A percentile compares a stretch with the other conserved stretches of the same genome.
These are phyloP conservation scores for Ecliptopera silaceata DNA, from an alignment of 2,888 invertebrate genomes.

Conservation along the genomic window DNA sequence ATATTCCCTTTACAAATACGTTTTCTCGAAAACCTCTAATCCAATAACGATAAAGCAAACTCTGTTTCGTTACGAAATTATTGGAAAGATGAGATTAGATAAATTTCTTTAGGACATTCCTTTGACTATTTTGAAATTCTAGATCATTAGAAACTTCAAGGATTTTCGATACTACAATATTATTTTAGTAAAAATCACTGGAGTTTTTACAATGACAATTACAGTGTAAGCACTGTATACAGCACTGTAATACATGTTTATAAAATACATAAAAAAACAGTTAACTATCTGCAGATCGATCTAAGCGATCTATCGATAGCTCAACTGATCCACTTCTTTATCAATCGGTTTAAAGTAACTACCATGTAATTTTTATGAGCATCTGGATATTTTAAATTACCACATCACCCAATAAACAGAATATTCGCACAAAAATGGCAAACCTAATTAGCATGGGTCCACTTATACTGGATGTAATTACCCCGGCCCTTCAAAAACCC, in stretches of 20 bases:
- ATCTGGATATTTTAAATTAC: neutral
- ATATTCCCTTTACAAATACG: neutral
- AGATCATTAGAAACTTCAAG: neutral
- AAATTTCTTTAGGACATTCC: neutral
- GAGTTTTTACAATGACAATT: too few relatives aligned
- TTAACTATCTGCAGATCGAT: too few relatives aligned
- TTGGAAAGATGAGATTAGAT: neutral
- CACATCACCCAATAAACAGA: neutral
- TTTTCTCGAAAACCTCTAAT: neutral
- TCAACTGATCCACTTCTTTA: too few relatives aligned
- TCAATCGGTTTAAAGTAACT: too few relatives aligned
- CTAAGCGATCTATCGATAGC: too few relatives aligned
- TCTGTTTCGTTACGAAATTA: neutral
- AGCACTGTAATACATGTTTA: too few relatives aligned
- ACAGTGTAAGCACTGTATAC: too few relatives aligned
- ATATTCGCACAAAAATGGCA: conserved; percentile 31
- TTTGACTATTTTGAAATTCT: too few relatives aligned
- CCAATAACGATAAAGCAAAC: neutral
- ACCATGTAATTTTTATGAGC: too few relatives aligned
- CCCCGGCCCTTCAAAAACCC: conserved; percentile 29
- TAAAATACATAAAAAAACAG: too few relatives aligned
- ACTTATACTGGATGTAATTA: conserved; percentile 34
- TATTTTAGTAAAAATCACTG: too few relatives aligned
- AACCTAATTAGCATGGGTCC: conserved; percentile 36
- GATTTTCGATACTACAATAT: neutral